Conservation (phyloP, 2,797 vertebrate genomes). For the Fundulus diaphanus region DNA sequence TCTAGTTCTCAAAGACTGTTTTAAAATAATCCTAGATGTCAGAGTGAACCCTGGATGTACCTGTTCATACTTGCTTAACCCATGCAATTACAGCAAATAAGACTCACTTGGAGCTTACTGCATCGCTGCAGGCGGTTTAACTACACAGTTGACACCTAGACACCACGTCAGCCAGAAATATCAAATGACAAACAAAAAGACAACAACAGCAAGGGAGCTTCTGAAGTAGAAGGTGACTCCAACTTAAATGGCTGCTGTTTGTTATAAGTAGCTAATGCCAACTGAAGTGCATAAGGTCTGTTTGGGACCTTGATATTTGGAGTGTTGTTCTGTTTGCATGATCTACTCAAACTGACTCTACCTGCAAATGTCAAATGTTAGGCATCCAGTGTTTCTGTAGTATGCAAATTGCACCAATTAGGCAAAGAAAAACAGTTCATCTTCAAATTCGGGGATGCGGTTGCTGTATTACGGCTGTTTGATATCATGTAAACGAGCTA, state of each 20-base stretch:
- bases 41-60: constrained; percentile 8
- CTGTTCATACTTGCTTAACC: constrained; percentile 21
- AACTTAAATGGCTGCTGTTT: constrained; percentile 37
- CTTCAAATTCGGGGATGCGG: constrained; percentile 5
- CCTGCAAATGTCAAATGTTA: constrained; percentile 39
- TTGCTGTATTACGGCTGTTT: constrained; percentile 11
- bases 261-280: constrained; percentile 16
- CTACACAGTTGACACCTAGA: constrained; percentile 5
- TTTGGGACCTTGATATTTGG: constrained; percentile 21
- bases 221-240: constrained; percentile 26
- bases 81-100: constrained; percentile 30
- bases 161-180: constrained; percentile 13
- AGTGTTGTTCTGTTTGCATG: constrained; percentile 31
- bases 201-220: constrained; percentile 3
- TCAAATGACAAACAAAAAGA: constrained; percentile 29
- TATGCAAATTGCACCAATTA: constrained; percentile 4
- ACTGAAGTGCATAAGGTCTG: constrained; percentile 21
- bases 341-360: constrained; percentile 20
- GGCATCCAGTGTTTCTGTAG: background rate
- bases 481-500: constrained; percentile 6
- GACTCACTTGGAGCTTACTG: constrained; percentile 16
- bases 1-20: background rate
- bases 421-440: constrained; percentile 7
- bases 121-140: constrained; percentile 4
- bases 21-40: constrained; percentile 11